These are phyloP conservation scores for Drosophila pegasa DNA, from an alignment of 2,888 invertebrate species.

Conservation along the genomic window DNA sequence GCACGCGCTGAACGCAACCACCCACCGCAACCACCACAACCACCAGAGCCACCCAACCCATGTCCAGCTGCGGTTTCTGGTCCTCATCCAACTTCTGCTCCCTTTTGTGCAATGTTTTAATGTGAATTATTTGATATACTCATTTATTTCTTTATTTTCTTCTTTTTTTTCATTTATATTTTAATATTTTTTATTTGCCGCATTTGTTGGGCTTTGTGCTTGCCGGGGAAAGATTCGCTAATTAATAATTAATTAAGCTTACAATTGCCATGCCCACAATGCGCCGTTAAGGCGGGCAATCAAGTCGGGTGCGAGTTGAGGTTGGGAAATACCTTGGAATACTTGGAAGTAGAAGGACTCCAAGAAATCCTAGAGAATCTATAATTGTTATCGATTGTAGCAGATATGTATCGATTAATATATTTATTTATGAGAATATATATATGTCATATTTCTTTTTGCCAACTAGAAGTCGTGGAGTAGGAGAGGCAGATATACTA, in stretches of 20 bases:
- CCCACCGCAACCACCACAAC: slow-evolving; percentile 7
- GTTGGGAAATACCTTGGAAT: slow-evolving; percentile 8
- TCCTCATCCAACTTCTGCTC: slow-evolving; percentile 22
- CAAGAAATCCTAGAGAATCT: neutral
- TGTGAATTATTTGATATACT: slow-evolving; percentile 66
- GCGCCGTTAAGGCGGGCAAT: neutral
- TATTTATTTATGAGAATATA: neutral
- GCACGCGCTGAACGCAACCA: slow-evolving; percentile 56
- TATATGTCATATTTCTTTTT: too few species aligned
- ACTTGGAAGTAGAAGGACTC: neutral
- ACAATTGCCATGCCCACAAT: slow-evolving; percentile 54
- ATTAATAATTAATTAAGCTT: slow-evolving; percentile 79
- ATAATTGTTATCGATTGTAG: neutral
- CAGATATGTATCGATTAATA: neutral
- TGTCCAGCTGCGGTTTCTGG: slow-evolving; percentile 3
- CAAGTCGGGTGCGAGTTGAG: slow-evolving; percentile 16
- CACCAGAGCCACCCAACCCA: neutral
- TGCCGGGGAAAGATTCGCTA: slow-evolving; percentile 64
- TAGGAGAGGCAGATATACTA: too few species aligned
- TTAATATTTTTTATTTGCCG: slow-evolving; percentile 21
- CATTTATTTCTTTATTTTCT: slow-evolving; percentile 37
- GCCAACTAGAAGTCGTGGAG: neutral
- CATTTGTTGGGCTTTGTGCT: slow-evolving; percentile 70
- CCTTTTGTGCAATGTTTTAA: slow-evolving; percentile 64
- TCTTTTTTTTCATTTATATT: slow-evolving; percentile 8